Percentiles rank a stretch among this genome's conserved stretches.
phyloP scores from a whole-genome alignment of 2,888 invertebrate species.

The Nezara viridula region DNA sequence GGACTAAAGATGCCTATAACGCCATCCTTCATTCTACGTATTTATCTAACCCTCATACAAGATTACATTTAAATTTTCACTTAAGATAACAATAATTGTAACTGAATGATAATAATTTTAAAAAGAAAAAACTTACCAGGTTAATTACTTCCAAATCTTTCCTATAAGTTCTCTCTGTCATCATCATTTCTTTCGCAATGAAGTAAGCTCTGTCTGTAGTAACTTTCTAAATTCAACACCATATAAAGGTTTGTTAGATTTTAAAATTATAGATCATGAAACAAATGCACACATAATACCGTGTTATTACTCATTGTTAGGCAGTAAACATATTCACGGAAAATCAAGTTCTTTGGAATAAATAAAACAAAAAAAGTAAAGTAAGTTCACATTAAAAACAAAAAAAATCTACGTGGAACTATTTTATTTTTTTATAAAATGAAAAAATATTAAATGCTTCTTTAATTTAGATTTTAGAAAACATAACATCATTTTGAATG shows the following conservation, averaged over 20 bases:
- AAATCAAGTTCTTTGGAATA: background rate
- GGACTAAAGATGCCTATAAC: too few species aligned
- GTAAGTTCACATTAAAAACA: background rate
- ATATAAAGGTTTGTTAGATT: background rate
- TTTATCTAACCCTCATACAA: background rate
- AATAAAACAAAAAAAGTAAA: background rate
- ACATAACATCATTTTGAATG: too few species aligned
- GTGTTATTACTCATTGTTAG: background rate
- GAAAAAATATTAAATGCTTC: too few species aligned
- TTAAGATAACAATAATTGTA: slow-evolving; percentile 11
- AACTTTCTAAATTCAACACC: slow-evolving; percentile 71
- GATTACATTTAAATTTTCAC: background rate
- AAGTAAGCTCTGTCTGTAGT: slow-evolving; percentile 83
- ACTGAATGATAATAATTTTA: background rate
- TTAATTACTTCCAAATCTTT: slow-evolving; percentile 94
- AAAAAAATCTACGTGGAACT: too few species aligned
- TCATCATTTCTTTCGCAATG: slow-evolving; percentile 91
- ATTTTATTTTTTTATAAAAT: too few species aligned
- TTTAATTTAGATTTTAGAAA: too few species aligned
- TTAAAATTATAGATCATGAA: background rate
- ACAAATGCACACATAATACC: background rate
- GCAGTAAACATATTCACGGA: background rate
- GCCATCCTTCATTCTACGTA: too few species aligned
- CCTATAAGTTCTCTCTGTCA: slow-evolving; percentile 96
- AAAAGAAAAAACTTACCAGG: slow-evolving; percentile 75